Conservation (phyloP, 1,140 invertebrate genomes). For the Drosophila bipectinata region DNA sequence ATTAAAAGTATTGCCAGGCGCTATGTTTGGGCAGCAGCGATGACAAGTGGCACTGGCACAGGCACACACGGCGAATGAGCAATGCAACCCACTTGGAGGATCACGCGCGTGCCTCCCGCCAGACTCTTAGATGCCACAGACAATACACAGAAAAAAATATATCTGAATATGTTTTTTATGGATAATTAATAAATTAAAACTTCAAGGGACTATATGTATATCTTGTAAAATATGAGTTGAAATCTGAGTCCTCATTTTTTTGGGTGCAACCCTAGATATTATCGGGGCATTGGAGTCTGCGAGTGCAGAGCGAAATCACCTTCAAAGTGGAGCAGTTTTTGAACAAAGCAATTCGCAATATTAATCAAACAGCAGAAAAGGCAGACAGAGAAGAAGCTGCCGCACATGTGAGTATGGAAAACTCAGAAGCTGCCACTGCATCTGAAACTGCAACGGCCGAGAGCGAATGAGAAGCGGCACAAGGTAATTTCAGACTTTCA, state of each 20-base stretch:
- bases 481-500: constrained; percentile 81
- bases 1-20: constrained; percentile 76
- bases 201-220: too few relatives aligned
- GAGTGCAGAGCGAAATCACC: constrained; percentile 70
- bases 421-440: constrained; percentile 33
- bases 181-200: too few relatives aligned
- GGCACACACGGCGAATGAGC: constrained; percentile 46
- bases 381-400: constrained; percentile 36
- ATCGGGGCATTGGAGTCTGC: constrained; percentile 24
- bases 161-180: too few relatives aligned
- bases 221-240: too few relatives aligned
- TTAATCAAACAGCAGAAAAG: constrained; percentile 64
- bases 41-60: constrained; percentile 63
- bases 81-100: constrained; percentile 68
- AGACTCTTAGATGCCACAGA: not conserved
- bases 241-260: not conserved
- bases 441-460: constrained; percentile 23
- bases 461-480: constrained; percentile 77
- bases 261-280: constrained; percentile 5
- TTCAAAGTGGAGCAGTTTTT: constrained; percentile 82
- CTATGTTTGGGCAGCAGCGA: constrained; percentile 72
- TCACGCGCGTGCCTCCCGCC: constrained; percentile 49
- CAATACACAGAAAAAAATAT: not conserved
- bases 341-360: constrained; percentile 83
- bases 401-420: constrained; percentile 53